A percentile compares a stretch with the other conserved stretches of the same genome.
phyloP scores from a whole-genome alignment of 2,797 vertebrate species.

The Merluccius polli region DNA sequence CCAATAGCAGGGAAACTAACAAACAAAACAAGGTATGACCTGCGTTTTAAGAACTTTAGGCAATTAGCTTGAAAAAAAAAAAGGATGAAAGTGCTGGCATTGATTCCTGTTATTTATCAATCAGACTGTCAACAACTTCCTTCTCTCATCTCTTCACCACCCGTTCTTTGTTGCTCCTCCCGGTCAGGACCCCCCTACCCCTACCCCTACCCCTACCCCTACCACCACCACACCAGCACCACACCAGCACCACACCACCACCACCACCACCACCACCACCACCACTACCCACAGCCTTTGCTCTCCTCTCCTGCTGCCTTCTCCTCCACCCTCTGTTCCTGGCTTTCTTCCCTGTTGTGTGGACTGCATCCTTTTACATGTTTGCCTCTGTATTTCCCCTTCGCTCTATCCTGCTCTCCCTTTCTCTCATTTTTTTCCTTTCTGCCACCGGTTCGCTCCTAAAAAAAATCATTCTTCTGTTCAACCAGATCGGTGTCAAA shows the following conservation, averaged over 20 bases:
- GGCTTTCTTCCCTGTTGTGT: constrained; percentile 1
- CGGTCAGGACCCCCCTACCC: background rate
- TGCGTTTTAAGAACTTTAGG: constrained; percentile 64
- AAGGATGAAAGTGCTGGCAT: constrained; percentile 62
- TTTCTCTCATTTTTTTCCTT: constrained; percentile 21
- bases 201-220: background rate
- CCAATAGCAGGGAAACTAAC: constrained; percentile 8
- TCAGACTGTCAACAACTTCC: constrained; percentile 41
- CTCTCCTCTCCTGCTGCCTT: background rate
- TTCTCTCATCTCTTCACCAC: background rate
- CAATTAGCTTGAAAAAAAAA: constrained; percentile 56
- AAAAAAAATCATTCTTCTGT: background rate
- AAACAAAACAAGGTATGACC: constrained; percentile 33
- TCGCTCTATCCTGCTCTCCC: constrained; percentile 16
- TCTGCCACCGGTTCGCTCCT: background rate
- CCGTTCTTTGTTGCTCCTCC: too few relatives aligned
- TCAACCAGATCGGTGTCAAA: constrained; percentile 11
- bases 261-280: too few relatives aligned
- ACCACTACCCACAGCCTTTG: background rate
- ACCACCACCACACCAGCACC: too few relatives aligned
- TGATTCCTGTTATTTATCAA: constrained; percentile 76
- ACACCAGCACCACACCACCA: too few relatives aligned
- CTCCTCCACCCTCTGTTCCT: constrained; percentile 19
- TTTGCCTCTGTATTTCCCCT: constrained; percentile 3
- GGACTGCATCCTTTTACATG: constrained; percentile 14